Conservation (phyloP, 2,113 vertebrate genomes). For the Lophochroa leadbeateri region DNA sequence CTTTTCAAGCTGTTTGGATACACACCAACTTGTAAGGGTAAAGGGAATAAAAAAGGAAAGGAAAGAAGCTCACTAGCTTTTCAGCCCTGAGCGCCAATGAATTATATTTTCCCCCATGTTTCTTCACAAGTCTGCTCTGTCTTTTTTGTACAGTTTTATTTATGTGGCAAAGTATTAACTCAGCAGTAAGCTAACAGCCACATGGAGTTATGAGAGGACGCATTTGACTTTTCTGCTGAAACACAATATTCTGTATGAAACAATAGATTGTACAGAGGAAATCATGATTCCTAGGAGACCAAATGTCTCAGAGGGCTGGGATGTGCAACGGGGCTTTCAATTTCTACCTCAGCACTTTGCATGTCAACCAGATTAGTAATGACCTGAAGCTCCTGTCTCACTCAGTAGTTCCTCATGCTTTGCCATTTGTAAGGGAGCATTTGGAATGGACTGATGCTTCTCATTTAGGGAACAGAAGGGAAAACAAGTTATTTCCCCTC, state of each 20-base stretch:
- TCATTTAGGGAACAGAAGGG: neutral
- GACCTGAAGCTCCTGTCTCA: neutral
- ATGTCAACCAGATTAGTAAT: constrained; percentile 3
- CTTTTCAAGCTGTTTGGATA: constrained; percentile 71
- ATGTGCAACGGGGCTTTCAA: neutral
- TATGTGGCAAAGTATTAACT: constrained; percentile 65
- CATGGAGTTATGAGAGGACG: constrained; percentile 54
- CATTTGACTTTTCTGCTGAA: constrained; percentile 68
- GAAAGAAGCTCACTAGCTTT: constrained; percentile 37
- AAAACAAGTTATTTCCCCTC: neutral
- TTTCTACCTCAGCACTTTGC: constrained; percentile 37
- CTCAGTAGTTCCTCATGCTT: neutral
- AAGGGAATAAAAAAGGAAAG: constrained; percentile 54
- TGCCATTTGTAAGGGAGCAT: neutral
- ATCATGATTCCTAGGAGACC: constrained; percentile 45
- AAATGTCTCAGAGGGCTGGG: neutral
- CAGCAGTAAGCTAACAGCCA: constrained; percentile 68
- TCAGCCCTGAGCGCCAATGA: constrained; percentile 44
- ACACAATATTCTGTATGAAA: constrained; percentile 30
- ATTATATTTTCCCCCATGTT: constrained; percentile 21
- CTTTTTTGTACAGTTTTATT: constrained; percentile 48
- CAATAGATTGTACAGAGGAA: constrained; percentile 6
- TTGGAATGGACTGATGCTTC: neutral
- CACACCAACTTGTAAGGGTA: constrained; percentile 63
- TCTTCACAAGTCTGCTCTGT: constrained; percentile 25